A percentile compares a stretch with the other conserved stretches of the same genome.
Conservation (phyloP, 2,888 invertebrate genomes). For the Cantharis flavilabris region DNA sequence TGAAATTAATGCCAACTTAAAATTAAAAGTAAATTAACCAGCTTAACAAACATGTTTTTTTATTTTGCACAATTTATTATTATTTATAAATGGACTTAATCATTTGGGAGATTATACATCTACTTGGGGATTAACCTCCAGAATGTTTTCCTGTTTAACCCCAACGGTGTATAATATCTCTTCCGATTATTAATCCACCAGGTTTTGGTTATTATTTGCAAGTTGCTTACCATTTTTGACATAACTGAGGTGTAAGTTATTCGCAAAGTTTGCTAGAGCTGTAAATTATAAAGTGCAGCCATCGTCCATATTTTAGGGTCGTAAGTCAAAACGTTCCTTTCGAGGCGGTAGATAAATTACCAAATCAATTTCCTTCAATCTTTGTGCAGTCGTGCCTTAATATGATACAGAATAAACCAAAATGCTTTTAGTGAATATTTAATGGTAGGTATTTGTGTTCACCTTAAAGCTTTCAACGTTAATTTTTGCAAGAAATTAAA, state of each 20-base stretch:
- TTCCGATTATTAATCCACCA: background rate
- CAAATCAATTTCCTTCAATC: background rate
- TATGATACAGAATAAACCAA: background rate
- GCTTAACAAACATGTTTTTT: too few relatives aligned
- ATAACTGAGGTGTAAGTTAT: background rate
- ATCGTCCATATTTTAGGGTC: background rate
- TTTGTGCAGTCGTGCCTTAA: background rate
- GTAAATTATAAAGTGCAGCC: background rate
- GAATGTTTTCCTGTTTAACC: background rate
- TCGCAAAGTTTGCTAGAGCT: background rate
- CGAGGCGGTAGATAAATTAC: background rate
- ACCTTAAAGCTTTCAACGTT: background rate
- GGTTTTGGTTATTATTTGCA: background rate
- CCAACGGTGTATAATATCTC: background rate
- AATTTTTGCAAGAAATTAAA: background rate
- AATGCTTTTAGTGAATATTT: background rate
- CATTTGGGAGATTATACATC: too few relatives aligned
- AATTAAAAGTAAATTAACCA: too few relatives aligned
- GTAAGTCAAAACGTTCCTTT: background rate
- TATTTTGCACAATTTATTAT: too few relatives aligned
- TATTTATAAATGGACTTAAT: too few relatives aligned
- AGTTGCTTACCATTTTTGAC: background rate
- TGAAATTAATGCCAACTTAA: too few relatives aligned
- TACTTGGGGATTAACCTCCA: background rate
- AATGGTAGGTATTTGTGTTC: background rate